Percentiles rank a stretch among this genome's conserved stretches.
phyloP scores from a whole-genome alignment of 2,113 vertebrate genomes.

The Eulemur macaco region DNA sequence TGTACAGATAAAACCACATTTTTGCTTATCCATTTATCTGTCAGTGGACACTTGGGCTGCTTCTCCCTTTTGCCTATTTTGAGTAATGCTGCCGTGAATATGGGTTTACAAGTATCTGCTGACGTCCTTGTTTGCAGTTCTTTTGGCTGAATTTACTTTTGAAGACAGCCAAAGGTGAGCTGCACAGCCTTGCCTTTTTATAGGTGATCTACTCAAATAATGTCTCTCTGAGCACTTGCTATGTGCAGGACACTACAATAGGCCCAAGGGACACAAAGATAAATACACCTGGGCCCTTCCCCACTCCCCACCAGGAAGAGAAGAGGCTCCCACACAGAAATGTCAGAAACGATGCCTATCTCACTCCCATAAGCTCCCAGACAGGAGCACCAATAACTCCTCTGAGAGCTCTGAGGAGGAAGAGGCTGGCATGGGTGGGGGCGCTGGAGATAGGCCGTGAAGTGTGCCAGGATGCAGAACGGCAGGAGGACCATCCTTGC shows the following conservation, averaged over 20 bases:
- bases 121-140: background rate
- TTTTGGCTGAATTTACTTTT: background rate
- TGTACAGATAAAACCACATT: background rate
- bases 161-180: background rate
- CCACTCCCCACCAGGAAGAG: background rate
- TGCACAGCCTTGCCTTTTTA: background rate
- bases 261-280: background rate
- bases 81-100: background rate
- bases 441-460: background rate
- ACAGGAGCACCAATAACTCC: background rate
- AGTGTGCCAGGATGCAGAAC: background rate
- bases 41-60: background rate
- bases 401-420: background rate
- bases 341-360: background rate
- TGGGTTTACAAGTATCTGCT: background rate
- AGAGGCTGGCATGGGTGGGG: background rate
- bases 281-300: background rate
- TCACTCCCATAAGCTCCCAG: background rate
- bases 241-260: background rate
- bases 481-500: background rate
- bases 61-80: background rate
- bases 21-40: background rate
- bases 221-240: background rate
- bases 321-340: background rate
- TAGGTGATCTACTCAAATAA: background rate